Conservation (phyloP, 2,888 invertebrate genomes). For the Smittia sp. region DNA sequence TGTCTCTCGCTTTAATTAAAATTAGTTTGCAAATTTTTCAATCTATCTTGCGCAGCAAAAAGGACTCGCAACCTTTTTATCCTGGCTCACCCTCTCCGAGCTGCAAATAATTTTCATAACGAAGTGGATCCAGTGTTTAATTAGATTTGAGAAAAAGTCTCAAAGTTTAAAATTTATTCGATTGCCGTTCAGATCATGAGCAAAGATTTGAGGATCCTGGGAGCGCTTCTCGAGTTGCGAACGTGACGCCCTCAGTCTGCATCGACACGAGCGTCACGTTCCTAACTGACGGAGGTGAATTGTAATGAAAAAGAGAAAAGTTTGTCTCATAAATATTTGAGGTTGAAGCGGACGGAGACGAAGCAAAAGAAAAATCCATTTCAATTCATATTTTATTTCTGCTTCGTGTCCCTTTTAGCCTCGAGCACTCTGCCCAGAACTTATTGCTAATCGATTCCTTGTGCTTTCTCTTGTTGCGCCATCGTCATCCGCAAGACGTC, state of each 20-base stretch:
- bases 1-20: slow-evolving; percentile 33
- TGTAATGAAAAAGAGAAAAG: neutral
- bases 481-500: neutral
- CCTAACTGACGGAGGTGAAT: slow-evolving; percentile 22
- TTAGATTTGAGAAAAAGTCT: slow-evolving; percentile 31
- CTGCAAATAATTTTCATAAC: slow-evolving; percentile 17
- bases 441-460: slow-evolving; percentile 29
- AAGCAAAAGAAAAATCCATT: slow-evolving; percentile 10
- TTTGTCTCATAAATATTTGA: slow-evolving; percentile 29
- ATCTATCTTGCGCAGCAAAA: slow-evolving; percentile 23
- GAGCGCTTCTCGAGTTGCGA: neutral
- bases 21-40: slow-evolving; percentile 40
- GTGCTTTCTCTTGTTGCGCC: neutral
- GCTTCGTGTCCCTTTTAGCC: slow-evolving; percentile 14
- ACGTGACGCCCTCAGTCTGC: neutral
- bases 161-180: slow-evolving; percentile 14
- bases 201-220: slow-evolving; percentile 9
- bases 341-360: neutral
- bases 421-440: neutral
- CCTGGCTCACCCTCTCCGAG: neutral
- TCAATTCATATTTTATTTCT: slow-evolving; percentile 18
- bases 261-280: neutral
- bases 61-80: slow-evolving; percentile 23
- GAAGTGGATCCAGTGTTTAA: slow-evolving; percentile 30
- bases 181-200: slow-evolving; percentile 26